Base-by-base conservation (phyloP, 2,888 invertebrate genomes). In the Linnaemya vulpina region DNA sequence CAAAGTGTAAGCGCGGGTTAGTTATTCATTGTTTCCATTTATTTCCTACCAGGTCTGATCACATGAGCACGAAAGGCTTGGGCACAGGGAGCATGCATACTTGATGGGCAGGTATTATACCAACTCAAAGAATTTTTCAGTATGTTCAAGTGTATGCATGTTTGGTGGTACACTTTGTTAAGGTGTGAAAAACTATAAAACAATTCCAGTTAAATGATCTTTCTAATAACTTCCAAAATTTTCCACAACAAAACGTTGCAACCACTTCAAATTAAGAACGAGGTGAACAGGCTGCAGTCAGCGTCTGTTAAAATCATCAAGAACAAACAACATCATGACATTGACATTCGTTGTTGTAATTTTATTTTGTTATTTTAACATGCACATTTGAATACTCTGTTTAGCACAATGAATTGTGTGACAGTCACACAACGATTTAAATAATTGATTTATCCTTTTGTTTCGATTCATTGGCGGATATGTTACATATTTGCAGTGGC, bases 331-430 rank as follows among this genome's bases (percentile, higher is more conserved):
- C 51, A 53, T n/a, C 38, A 22, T 63, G 74, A 60, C 77, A 68
- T 51, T 68, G 77, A 60, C 77, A 77, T 77, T 77, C 60, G 63
- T 40, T 63, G 51, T 63, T 53, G 2, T 13, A 63, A 40, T 22
- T 13, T 15, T 11, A 38, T 17, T 74, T 3, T 38, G n/a, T 51
- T 62, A 43, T 40, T 25, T 51, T 25, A 35, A 62, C 63, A 75
- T 63, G 51, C 22, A 63, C 35, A 71, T 25, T 40, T 30, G 30
- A 30, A 30, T 30, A 30, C n/a, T n/a, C n/a, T n/a, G n/a, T n/a
- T n/a, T n/a, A n/a, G n/a, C n/a, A n/a, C n/a, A n/a, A n/a, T n/a
- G n/a, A n/a, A n/a, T n/a, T n/a, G n/a, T n/a, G n/a, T n/a, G n/a
- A n/a, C n/a, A n/a, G n/a, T n/a, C n/a, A n/a, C n/a, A n/a, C n/a